Conservation (phyloP, 1,140 invertebrate species). For the Conus ventricosus region DNA sequence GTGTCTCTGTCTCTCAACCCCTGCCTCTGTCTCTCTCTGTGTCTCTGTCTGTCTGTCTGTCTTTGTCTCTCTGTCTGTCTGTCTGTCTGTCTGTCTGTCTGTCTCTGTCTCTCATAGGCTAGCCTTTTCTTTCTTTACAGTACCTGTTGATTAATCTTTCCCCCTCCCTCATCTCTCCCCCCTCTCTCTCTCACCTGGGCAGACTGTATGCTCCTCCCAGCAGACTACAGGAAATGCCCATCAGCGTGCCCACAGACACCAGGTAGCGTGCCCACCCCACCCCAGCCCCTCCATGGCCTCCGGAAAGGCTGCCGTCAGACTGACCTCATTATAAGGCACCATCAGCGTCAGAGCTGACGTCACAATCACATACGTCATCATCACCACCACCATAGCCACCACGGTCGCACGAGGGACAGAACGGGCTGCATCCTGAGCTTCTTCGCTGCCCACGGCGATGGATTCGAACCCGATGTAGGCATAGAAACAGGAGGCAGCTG, state of each 20-base stretch:
- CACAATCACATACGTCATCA: constrained; percentile 91
- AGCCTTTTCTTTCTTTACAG: no score
- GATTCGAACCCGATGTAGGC: constrained; percentile 98
- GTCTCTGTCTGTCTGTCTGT: background rate
- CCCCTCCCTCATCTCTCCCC: background rate
- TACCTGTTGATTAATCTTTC: no score
- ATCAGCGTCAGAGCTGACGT: constrained; percentile 84
- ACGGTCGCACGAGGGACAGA: constrained; percentile 90
- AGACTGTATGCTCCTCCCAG: constrained; percentile 97
- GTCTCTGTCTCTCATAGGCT: background rate
- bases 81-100: background rate
- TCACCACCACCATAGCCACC: constrained; percentile 88
- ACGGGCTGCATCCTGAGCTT: constrained; percentile 93
- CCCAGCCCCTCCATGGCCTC: constrained; percentile 93
- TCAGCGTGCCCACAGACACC: constrained; percentile 86
- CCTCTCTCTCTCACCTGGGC: constrained; percentile 76
- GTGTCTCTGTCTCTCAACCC: no score
- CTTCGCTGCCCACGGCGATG: constrained; percentile 95
- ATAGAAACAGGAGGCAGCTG: constrained; percentile 94
- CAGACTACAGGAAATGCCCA: constrained; percentile 92
- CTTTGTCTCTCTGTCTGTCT: background rate
- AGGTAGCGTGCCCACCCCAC: constrained; percentile 89
- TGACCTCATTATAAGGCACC: constrained; percentile 88
- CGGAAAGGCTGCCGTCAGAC: constrained; percentile 89
- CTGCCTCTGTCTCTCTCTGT: background rate